Conservation (phyloP, 2,797 vertebrate species). For the Lithobates pipiens region DNA sequence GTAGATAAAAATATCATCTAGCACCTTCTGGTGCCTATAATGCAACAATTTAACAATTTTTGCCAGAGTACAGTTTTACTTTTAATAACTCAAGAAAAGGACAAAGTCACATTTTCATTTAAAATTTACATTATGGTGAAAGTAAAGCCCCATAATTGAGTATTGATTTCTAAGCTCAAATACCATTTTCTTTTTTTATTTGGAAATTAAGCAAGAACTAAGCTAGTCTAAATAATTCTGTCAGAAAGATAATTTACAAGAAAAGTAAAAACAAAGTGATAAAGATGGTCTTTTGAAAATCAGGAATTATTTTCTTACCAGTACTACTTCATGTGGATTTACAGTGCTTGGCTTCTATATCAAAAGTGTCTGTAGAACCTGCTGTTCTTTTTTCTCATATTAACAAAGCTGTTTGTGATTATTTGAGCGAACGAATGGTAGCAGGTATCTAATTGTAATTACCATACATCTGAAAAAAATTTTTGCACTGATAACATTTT, state of each 20-base stretch:
- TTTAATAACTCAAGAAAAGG: conserved; percentile 12
- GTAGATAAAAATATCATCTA: neutral
- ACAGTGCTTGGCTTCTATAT: no score
- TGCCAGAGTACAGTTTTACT: no score
- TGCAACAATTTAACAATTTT: no score
- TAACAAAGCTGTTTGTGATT: no score
- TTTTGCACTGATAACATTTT: no score
- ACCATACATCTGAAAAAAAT: no score
- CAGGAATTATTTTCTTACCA: neutral
- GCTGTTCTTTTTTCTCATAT: no score
- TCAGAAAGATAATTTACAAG: conserved; percentile 10
- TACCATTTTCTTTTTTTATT: conserved; percentile 36
- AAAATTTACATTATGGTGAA: conserved; percentile 35
- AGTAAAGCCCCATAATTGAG: conserved; percentile 32
- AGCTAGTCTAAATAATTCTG: conserved; percentile 5
- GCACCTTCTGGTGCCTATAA: no score
- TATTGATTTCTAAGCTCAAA: conserved; percentile 39
- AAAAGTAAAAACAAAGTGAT: neutral
- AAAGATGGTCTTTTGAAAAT: neutral
- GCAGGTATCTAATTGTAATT: no score
- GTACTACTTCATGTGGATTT: neutral
- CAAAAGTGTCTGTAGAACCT: no score
- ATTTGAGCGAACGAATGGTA: no score
- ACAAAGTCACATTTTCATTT: conserved; percentile 13
- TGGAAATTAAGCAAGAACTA: conserved; percentile 14